Percentiles rank a stretch among this genome's conserved stretches.
phyloP scores from a whole-genome alignment of 2,888 invertebrate species.

The Limenitis camilla region DNA sequence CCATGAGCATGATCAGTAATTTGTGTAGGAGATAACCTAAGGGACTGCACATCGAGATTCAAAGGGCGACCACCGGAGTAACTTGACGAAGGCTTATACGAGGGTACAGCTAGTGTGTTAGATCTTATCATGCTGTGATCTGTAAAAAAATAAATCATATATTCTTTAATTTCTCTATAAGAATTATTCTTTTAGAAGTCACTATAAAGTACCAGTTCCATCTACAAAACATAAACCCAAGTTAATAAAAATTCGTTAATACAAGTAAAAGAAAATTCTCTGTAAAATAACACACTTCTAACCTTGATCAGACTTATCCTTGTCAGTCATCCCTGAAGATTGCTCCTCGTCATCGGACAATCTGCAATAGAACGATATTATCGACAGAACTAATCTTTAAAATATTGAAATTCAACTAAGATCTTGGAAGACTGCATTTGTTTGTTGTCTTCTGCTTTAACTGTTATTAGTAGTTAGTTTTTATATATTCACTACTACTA shows the following conservation, averaged over 20 bases:
- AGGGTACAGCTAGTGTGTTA: conserved; percentile 68
- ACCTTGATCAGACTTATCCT: conserved; percentile 64
- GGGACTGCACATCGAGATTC: conserved; percentile 56
- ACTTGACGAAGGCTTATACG: conserved; percentile 61
- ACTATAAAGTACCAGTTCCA: no score
- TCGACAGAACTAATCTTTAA: no score
- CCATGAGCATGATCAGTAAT: conserved; percentile 58
- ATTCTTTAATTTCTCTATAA: background rate
- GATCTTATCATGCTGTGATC: conserved; percentile 71
- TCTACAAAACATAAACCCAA: no score
- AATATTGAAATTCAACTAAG: no score
- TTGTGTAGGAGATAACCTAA: conserved; percentile 58
- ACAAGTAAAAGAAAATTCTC: no score
- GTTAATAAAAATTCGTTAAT: no score
- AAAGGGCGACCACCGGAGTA: conserved; percentile 52
- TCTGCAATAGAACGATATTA: conserved; percentile 36
- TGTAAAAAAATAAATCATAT: conserved; percentile 33
- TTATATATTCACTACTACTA: no score
- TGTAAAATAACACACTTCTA: conserved; percentile 4
- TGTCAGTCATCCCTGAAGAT: conserved; percentile 71
- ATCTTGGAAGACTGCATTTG: no score
- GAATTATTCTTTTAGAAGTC: no score
- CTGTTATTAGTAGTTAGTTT: no score
- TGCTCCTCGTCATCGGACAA: conserved; percentile 70
- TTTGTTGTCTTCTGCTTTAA: background rate